Evolutionary conservation across 2,888 invertebrate species (phyloP), one percentile per base, ranked within the genome.

Genomic region (Entomobrya multifasciata): DNA sequence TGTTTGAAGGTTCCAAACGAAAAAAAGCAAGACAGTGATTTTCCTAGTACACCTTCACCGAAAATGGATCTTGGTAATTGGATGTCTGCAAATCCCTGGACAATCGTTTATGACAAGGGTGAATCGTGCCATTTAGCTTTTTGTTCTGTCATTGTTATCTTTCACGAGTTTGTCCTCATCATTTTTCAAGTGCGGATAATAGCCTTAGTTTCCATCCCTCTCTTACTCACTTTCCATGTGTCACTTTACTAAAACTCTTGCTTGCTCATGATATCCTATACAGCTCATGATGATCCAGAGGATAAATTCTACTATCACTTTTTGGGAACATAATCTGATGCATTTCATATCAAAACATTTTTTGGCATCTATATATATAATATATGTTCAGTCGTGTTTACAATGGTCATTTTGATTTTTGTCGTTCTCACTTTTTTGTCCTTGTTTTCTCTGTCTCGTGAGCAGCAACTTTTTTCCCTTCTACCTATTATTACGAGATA

Each of bases 61-160:
- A 47, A 89, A 90, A 89, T 90, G 89, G 90, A 89, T 90, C 86
- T 88, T 88, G 87, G 89, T 91, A 91, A 91, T 91, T 91, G 91
- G 91, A 91, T 89, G 90, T 90, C 89, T 87, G 89, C 81, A 89
- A 89, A 67, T 89, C 88, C 88, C 90, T 88, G 80, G 88, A 87
- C 88, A 88, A 87, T 90, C 90, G 86, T 88, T 88, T 84, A 88
- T 85, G 89, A 87, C 86, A 78, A 83, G 88, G 81, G 76, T 77
- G 89, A 89, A 89, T 91, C 90, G 90, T 90, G 90, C 90, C 90
- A 88, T 89, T 91, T 90, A 89, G 88, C 90, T 81, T 86, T 91
- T 90, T 88, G 55, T 89, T 88, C 87, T 87, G 87, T 70, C 89
- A 88, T 91, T 91, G 90, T 91, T 91, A 91, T 90, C 90, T 90